Evolutionary conservation across 2,888 invertebrate genomes (phyloP), one percentile per base, ranked within the genome.

Genomic region (Ischnura elegans): DNA sequence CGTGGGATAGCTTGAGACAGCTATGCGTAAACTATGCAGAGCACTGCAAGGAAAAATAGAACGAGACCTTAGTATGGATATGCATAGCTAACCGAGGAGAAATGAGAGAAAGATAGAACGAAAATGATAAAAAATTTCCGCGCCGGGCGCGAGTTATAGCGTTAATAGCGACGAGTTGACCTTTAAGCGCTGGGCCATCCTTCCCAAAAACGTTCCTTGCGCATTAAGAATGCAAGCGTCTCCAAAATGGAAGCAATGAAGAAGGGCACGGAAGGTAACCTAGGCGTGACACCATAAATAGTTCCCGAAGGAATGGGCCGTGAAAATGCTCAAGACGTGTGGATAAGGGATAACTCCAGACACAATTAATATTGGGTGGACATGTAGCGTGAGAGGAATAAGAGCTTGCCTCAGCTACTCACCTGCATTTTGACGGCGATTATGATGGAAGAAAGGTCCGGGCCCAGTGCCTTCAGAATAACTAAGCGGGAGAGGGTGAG

Each of bases 351-450:
- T 36, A 29, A 36, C 8, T n/a, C 5, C 66, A 10, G 76, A 36
- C 29, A 36, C 76, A 10, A 36, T 76, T 76, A 13, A 76, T 76
- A 6, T 36, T 29, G 76, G 13, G 76, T 10, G 36, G 36, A 76
- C 36, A 76, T 76, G 29, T 36, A 76, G 0, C 10, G 76, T 76
- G 2, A 76, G 51, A 36, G 29, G n/a, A 36, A 36, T 36, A 16
- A 0, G 76, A 29, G 36, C 0, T 36, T n/a, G n/a, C n/a, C 36
- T 36, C 29, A 61, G 29, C 36, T 10, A 87, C 95, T 95, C 95
- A 96, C 96, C 96, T 97, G 97, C 99, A 99, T 99, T 96, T 99
- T 98, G 55, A 99, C 99, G 29, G 99, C 99, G 95, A 99, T 97
- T 94, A 98, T 98, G 94, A 99, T 97, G 93, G 99, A 98, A 61